Conservation (phyloP, 2,888 invertebrate genomes). For the Zaprionus bogoriensis region DNA sequence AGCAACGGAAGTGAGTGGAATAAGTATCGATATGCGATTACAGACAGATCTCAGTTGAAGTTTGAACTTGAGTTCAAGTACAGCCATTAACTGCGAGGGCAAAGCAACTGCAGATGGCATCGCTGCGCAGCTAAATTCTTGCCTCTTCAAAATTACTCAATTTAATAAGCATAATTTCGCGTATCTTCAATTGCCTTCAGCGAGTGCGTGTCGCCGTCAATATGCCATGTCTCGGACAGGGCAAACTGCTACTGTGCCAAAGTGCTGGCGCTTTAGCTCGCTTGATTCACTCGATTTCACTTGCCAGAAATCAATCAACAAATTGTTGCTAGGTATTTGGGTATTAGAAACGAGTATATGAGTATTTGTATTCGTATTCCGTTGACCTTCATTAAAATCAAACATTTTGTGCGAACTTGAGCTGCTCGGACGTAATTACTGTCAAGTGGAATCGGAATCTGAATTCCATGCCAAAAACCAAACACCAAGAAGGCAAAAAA, state of each 20-base stretch:
- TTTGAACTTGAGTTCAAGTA: conserved; percentile 71
- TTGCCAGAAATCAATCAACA: conserved; percentile 70
- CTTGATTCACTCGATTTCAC: conserved; percentile 45
- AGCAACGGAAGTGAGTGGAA: no score
- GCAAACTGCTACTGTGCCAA: conserved; percentile 62
- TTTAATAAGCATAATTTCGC: not conserved
- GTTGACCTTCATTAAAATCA: conserved; percentile 67
- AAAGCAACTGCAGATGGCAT: conserved; percentile 37
- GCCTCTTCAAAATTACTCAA: not conserved
- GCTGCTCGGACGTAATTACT: conserved; percentile 69
- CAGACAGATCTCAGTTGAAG: conserved; percentile 24
- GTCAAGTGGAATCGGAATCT: conserved; percentile 57
- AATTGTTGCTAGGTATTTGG: conserved; percentile 41
- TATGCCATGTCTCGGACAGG: conserved; percentile 20
- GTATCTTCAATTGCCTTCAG: not conserved
- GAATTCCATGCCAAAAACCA: conserved; percentile 42
- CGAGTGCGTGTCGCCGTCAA: not conserved
- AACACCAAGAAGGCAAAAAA: not conserved
- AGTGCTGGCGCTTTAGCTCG: conserved; percentile 30
- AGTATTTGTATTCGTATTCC: conserved; percentile 35
- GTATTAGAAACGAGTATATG: conserved; percentile 38
- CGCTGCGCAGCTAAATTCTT: conserved; percentile 35
- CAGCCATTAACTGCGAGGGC: conserved; percentile 49
- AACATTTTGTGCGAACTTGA: conserved; percentile 66
- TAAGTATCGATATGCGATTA: not conserved